Percentiles rank a stretch among this genome's conserved stretches.
Conservation (phyloP, 1,140 invertebrate species). For the Tachypleus tridentatus region DNA sequence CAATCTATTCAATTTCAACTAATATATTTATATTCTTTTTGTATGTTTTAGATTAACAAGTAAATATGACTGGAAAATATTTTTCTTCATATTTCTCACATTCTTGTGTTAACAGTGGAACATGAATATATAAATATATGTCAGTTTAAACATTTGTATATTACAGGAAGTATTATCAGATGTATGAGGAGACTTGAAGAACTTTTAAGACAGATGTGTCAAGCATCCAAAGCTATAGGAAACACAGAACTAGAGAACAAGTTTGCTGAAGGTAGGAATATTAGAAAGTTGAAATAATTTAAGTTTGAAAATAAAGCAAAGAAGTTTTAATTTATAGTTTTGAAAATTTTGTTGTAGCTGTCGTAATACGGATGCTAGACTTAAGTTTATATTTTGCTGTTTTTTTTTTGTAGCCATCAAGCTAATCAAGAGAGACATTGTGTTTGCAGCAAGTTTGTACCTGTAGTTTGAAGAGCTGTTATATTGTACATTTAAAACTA, state of each 20-base stretch:
- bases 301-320: slow-evolving; percentile 3
- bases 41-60: too few relatives aligned
- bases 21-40: too few relatives aligned
- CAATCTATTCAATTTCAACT: too few relatives aligned
- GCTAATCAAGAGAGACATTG: slow-evolving; percentile 92
- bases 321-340: background rate
- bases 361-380: background rate
- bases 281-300: slow-evolving; percentile 1
- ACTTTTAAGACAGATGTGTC: slow-evolving; percentile 82
- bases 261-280: slow-evolving; percentile 63
- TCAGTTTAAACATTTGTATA: slow-evolving; percentile 8
- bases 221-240: slow-evolving; percentile 93
- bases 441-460: slow-evolving; percentile 97
- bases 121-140: slow-evolving; percentile 4
- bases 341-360: background rate
- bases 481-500: too few relatives aligned
- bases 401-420: slow-evolving; percentile 47
- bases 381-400: slow-evolving; percentile 11
- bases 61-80: too few relatives aligned
- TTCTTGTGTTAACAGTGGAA: background rate
- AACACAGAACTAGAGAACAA: slow-evolving; percentile 93
- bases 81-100: background rate
- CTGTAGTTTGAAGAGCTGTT: slow-evolving; percentile 44
- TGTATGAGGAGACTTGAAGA: slow-evolving; percentile 95
- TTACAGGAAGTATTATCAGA: slow-evolving; percentile 88